phyloP scores from a whole-genome alignment of 2,113 vertebrate species.

The Struthidea cinerea region DNA sequence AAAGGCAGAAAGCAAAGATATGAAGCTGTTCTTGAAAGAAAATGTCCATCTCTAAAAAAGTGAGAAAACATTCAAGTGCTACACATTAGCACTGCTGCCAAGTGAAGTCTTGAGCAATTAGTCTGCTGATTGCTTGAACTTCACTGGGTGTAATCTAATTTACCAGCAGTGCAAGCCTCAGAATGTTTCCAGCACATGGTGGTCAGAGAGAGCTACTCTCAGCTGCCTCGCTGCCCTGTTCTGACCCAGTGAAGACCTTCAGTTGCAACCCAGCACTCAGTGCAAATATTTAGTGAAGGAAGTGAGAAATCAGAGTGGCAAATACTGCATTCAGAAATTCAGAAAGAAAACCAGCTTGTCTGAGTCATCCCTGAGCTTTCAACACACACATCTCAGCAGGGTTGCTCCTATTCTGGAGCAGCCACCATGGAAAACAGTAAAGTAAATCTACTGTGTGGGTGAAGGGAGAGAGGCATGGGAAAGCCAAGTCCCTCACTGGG shows the following conservation, averaged over 20 bases:
- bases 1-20: constrained; percentile 24
- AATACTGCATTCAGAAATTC: neutral
- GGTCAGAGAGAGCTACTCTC: neutral
- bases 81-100: neutral
- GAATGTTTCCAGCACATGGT: neutral
- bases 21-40: constrained; percentile 17
- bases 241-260: neutral
- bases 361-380: neutral
- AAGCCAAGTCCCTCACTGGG: neutral
- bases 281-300: neutral
- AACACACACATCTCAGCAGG: neutral
- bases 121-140: neutral
- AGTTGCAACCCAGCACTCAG: neutral
- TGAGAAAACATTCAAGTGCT: neutral
- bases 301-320: neutral
- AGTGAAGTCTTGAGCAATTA: neutral
- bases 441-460: neutral
- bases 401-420: neutral
- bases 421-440: neutral
- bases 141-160: neutral
- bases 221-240: neutral
- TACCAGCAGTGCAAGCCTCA: neutral
- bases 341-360: neutral
- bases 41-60: neutral
- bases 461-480: neutral